Evolutionary conservation across 2,797 vertebrate species (phyloP).

Genomic region (Carapus acus): DNA sequence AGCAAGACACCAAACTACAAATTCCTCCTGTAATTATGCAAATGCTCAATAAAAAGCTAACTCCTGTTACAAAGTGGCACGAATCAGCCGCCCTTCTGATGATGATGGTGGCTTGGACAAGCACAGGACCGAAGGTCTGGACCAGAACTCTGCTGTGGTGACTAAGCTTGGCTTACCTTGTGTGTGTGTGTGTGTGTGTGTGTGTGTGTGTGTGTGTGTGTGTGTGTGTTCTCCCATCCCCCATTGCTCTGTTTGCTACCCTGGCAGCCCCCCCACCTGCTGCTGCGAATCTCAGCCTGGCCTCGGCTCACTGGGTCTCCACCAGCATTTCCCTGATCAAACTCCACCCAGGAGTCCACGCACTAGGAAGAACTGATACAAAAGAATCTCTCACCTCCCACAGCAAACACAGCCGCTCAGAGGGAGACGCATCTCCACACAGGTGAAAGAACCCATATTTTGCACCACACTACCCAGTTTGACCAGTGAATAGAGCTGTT

Average conservation of each 20-base stretch:
- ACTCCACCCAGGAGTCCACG: slow-evolving; percentile 20
- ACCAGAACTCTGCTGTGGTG: too few species aligned
- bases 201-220: background rate
- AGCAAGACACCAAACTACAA: too few species aligned
- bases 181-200: slow-evolving; percentile 31
- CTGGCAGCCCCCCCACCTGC: slow-evolving; percentile 35
- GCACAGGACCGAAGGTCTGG: too few species aligned
- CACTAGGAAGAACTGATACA: slow-evolving; percentile 26
- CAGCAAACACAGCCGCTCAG: slow-evolving; percentile 12
- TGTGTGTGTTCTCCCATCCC: slow-evolving; percentile 24
- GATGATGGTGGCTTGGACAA: too few species aligned
- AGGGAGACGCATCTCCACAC: slow-evolving; percentile 16
- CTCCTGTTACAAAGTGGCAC: too few species aligned
- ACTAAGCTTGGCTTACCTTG: slow-evolving; percentile 29
- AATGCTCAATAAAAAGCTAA: too few species aligned
- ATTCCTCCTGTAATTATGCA: too few species aligned
- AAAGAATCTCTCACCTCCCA: slow-evolving; percentile 7
- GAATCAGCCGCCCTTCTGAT: too few species aligned
- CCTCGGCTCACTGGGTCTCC: slow-evolving; percentile 31
- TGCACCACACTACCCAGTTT: too few species aligned
- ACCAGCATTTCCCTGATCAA: slow-evolving; percentile 54
- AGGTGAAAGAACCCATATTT: too few species aligned
- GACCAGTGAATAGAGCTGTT: too few species aligned
- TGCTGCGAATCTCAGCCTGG: slow-evolving; percentile 29
- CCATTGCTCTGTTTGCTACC: slow-evolving; percentile 19